Percentiles rank a stretch among this genome's conserved stretches.
Evolutionary conservation across 2,113 vertebrate genomes (phyloP).

Genomic region (Nannobrachium achirus): DNA sequence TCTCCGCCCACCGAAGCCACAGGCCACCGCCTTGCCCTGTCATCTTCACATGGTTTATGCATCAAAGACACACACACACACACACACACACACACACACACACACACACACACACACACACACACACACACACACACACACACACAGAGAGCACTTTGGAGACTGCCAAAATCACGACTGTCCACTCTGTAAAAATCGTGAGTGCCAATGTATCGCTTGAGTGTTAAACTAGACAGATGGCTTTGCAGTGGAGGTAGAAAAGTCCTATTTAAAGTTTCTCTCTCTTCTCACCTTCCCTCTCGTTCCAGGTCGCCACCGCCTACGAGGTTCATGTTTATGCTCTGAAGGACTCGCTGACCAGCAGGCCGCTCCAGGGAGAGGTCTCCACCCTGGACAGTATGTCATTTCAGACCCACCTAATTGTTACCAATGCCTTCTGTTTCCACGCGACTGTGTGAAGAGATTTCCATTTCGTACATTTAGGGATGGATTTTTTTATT

Average conservation of each 20-base stretch:
- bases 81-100: neutral
- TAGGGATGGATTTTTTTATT: no score
- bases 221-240: no score
- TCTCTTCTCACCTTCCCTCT: neutral
- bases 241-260: no score
- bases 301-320: constrained; percentile 86
- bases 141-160: neutral
- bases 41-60: neutral
- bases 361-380: constrained; percentile 86
- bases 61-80: neutral
- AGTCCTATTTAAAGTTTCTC: neutral
- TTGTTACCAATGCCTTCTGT: no score
- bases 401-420: constrained; percentile 22
- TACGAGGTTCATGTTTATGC: constrained; percentile 93
- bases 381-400: constrained; percentile 90
- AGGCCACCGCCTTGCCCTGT: neutral
- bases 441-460: no score
- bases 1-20: neutral
- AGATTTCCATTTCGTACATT: no score
- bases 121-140: neutral
- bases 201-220: no score
- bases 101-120: neutral
- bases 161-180: neutral
- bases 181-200: neutral
- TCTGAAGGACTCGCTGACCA: constrained; percentile 91